phyloP scores from a whole-genome alignment of 1,140 invertebrate species.

The Campoletis sonorensis region DNA sequence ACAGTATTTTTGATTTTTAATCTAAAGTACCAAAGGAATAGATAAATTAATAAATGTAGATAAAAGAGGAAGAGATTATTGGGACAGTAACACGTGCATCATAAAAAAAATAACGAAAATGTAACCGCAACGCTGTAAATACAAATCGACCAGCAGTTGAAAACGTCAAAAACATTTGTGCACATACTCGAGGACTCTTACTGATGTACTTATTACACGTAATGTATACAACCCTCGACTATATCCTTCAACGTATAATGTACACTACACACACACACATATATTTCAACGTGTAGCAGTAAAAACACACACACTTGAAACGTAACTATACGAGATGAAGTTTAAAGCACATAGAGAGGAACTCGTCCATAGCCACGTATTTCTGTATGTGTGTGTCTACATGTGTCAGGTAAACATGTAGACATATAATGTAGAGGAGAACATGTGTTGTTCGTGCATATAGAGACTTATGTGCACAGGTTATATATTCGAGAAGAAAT shows the following conservation, averaged over 20 bases:
- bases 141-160: not conserved
- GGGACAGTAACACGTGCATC: not conserved
- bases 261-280: not conserved
- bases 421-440: not conserved
- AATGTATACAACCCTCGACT: not conserved
- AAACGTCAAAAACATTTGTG: constrained; percentile 12
- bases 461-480: not conserved
- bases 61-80: too few relatives aligned
- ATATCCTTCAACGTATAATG: not conserved
- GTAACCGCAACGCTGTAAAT: too few relatives aligned
- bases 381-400: too few relatives aligned
- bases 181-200: not conserved
- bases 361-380: constrained; percentile 1
- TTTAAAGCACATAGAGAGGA: constrained; percentile 16
- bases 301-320: constrained; percentile 3
- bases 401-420: not conserved
- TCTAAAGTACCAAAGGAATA: too few relatives aligned
- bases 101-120: too few relatives aligned
- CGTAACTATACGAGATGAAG: not conserved
- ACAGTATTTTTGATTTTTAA: too few relatives aligned
- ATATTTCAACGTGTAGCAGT: not conserved
- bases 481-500: constrained; percentile 40
- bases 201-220: constrained; percentile 12
- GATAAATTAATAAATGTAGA: too few relatives aligned
- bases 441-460: not conserved